These are phyloP conservation scores for Anneissia japonica DNA, from an alignment of 35 echinoderm and acorn worm genomes.

Conservation along the genomic window DNA sequence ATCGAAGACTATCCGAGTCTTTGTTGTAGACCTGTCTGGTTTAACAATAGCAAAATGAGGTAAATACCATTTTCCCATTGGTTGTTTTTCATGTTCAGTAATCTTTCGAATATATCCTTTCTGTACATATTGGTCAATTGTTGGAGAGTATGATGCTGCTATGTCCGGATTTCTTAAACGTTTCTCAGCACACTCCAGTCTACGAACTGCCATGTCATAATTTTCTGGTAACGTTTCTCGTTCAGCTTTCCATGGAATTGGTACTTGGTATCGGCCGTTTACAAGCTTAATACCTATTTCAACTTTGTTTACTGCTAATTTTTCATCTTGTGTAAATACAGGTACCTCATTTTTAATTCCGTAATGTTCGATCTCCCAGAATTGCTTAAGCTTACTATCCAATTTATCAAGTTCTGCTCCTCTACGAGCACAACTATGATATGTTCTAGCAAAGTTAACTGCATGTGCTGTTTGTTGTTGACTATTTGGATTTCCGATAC, in stretches of 20 bases:
- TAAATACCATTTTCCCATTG: conserved; percentile 15
- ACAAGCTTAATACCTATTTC: not conserved
- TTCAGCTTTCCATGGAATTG: not conserved
- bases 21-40: conserved; percentile 17
- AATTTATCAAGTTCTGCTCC: not conserved
- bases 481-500: not conserved
- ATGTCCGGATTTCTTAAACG: not conserved
- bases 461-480: not conserved
- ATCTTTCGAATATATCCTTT: not conserved
- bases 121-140: not conserved
- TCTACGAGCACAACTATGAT: not conserved
- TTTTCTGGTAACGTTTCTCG: not conserved
- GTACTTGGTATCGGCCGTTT: not conserved
- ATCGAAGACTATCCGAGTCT: not conserved
- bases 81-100: not conserved
- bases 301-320: not conserved
- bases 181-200: not conserved
- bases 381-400: not conserved
- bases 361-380: not conserved
- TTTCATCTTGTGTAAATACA: not conserved
- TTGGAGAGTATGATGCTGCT: not conserved
- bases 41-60: conserved; percentile 26
- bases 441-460: not conserved
- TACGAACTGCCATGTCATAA: not conserved
- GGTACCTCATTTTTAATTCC: not conserved